These are phyloP conservation scores for Caenorhabditis sp. DNA, from an alignment of 2,888 invertebrate genomes.

Conservation along the genomic window DNA sequence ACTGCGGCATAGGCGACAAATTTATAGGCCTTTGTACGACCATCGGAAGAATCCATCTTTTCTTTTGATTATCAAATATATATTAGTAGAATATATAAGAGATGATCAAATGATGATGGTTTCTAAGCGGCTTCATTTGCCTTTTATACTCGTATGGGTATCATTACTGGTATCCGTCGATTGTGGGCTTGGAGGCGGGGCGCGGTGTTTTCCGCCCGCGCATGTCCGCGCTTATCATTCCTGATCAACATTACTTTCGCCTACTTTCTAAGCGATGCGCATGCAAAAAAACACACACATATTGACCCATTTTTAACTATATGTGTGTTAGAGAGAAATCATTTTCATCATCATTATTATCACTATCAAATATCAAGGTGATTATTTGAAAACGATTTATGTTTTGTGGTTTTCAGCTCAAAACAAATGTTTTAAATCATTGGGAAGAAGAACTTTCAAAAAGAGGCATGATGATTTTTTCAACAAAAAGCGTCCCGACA, in stretches of 20 bases:
- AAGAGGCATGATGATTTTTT: too few species aligned
- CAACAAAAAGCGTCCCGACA: too few species aligned
- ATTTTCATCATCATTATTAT: too few species aligned
- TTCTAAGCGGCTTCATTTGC: slow-evolving; percentile 9
- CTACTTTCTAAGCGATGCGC: not conserved
- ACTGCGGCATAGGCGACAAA: slow-evolving; percentile 63
- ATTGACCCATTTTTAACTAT: slow-evolving; percentile 5
- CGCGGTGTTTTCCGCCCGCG: slow-evolving; percentile 6
- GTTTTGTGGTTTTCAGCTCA: too few species aligned
- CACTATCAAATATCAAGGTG: too few species aligned
- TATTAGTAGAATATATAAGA: not conserved
- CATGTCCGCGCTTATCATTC: slow-evolving; percentile 9
- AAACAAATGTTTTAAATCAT: too few species aligned
- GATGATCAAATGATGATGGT: slow-evolving; percentile 40
- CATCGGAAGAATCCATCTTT: slow-evolving; percentile 49
- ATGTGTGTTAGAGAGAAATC: not conserved
- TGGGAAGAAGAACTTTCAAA: too few species aligned
- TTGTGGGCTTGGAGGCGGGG: slow-evolving; percentile 17
- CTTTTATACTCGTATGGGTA: not conserved
- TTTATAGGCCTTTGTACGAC: slow-evolving; percentile 60
- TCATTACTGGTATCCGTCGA: not conserved
- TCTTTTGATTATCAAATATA: not conserved
- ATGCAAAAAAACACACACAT: too few species aligned
- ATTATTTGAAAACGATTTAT: too few species aligned
- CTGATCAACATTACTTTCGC: not conserved